Conservation (phyloP, 2,888 invertebrate species). For the Penaeus monodon region DNA sequence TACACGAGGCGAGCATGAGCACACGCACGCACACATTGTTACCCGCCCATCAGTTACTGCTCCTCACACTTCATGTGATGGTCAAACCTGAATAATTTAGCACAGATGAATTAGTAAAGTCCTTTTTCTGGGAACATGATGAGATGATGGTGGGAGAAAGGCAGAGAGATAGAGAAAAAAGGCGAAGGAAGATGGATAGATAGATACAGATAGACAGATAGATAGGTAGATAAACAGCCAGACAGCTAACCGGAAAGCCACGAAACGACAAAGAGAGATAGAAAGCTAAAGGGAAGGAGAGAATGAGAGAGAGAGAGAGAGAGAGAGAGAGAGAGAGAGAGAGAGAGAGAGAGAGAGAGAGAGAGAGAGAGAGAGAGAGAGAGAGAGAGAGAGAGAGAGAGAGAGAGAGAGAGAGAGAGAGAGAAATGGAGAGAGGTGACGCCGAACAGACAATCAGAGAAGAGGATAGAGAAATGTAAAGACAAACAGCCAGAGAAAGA, state of each 20-base stretch:
- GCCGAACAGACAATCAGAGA: not conserved
- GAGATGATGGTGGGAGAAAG: not conserved
- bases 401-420: not conserved
- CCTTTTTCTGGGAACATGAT: too few relatives aligned
- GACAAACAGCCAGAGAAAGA: not conserved
- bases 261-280: too few relatives aligned
- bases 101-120: too few relatives aligned
- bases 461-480: not conserved
- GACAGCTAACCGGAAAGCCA: too few relatives aligned
- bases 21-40: too few relatives aligned
- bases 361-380: not conserved
- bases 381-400: constrained; percentile 3
- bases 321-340: constrained; percentile 3
- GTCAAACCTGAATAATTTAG: too few relatives aligned
- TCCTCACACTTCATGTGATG: too few relatives aligned
- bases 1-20: too few relatives aligned
- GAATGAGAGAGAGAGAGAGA: constrained; percentile 4
- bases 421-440: not conserved
- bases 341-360: not conserved
- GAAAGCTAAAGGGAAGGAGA: not conserved
- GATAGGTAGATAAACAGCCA: not conserved
- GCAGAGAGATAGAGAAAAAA: not conserved
- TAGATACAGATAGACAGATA: not conserved
- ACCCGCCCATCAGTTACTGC: too few relatives aligned
- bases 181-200: not conserved